phyloP scores from a whole-genome alignment of 2,888 invertebrate species.

The Myopa tessellatipennis region DNA sequence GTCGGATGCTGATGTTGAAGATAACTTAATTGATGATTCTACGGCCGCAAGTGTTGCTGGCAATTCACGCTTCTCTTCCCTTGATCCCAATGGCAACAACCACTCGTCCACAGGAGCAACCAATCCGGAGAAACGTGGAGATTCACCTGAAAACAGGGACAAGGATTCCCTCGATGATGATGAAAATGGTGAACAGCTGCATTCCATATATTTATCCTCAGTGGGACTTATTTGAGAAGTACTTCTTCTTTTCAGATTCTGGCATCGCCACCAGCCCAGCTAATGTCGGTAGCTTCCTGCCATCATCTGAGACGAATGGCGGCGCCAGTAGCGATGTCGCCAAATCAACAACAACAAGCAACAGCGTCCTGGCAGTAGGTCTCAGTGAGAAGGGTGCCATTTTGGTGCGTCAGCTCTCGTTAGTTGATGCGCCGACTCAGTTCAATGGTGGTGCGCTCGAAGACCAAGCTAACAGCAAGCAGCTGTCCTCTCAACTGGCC shows the following conservation, averaged over 20 bases:
- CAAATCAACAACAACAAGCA: constrained; percentile 45
- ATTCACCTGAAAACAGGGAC: constrained; percentile 71
- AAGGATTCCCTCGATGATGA: constrained; percentile 71
- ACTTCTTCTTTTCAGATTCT: constrained; percentile 58
- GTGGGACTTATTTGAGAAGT: neutral
- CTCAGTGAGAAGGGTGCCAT: constrained; percentile 64
- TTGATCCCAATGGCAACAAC: constrained; percentile 65
- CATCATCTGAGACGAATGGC: constrained; percentile 50
- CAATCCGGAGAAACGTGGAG: constrained; percentile 70
- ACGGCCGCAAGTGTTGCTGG: constrained; percentile 49
- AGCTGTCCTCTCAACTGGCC: constrained; percentile 51
- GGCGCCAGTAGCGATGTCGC: constrained; percentile 43
- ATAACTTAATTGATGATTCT: constrained; percentile 75
- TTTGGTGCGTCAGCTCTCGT: constrained; percentile 59
- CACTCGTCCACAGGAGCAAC: constrained; percentile 53
- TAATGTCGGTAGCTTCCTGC: constrained; percentile 51
- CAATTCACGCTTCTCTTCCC: constrained; percentile 31
- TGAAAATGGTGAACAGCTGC: constrained; percentile 65
- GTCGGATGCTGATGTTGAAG: constrained; percentile 85
- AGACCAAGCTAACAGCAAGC: constrained; percentile 27
- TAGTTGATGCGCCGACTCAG: constrained; percentile 42
- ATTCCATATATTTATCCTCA: neutral
- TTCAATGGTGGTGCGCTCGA: constrained; percentile 47
- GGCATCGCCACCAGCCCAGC: constrained; percentile 67
- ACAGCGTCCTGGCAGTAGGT: constrained; percentile 60